Percentiles rank a stretch among this genome's conserved stretches.
Conservation (phyloP, 2,113 vertebrate genomes). For the Mus pahari region DNA sequence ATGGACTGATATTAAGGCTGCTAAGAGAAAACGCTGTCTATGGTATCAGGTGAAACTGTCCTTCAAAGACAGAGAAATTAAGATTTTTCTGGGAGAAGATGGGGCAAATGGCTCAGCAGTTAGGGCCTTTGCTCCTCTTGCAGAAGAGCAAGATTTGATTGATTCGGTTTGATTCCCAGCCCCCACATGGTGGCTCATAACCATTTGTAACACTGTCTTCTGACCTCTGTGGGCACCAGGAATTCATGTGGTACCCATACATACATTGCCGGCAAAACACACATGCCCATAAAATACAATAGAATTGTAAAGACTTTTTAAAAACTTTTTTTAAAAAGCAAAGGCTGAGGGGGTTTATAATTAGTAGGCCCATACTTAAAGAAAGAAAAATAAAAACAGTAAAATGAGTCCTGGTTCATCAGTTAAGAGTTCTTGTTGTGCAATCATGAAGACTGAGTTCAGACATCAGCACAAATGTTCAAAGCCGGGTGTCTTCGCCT, state of each 20-base stretch:
- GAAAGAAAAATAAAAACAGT: neutral
- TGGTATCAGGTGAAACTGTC: neutral
- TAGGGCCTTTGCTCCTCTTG: neutral
- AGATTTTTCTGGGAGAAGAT: neutral
- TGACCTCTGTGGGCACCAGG: neutral
- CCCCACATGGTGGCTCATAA: neutral
- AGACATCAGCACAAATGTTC: neutral
- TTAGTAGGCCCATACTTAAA: neutral
- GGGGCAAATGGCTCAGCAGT: neutral
- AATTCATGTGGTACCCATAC: neutral
- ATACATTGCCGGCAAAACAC: neutral
- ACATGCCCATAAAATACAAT: neutral
- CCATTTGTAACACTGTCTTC: neutral
- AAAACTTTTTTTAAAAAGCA: conserved; percentile 5
- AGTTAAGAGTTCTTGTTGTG: neutral
- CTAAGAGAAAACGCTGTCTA: neutral
- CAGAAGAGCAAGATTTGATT: neutral
- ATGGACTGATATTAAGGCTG: neutral
- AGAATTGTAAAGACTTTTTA: neutral
- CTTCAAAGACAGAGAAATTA: conserved; percentile 1
- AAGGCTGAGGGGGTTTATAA: neutral
- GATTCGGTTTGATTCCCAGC: neutral
- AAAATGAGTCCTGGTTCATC: neutral
- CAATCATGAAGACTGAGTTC: neutral
- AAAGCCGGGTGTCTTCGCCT: neutral